Percentiles rank a stretch among this genome's conserved stretches.
Conservation (phyloP, 2,888 invertebrate genomes). For the Chymomyza caudatula region DNA sequence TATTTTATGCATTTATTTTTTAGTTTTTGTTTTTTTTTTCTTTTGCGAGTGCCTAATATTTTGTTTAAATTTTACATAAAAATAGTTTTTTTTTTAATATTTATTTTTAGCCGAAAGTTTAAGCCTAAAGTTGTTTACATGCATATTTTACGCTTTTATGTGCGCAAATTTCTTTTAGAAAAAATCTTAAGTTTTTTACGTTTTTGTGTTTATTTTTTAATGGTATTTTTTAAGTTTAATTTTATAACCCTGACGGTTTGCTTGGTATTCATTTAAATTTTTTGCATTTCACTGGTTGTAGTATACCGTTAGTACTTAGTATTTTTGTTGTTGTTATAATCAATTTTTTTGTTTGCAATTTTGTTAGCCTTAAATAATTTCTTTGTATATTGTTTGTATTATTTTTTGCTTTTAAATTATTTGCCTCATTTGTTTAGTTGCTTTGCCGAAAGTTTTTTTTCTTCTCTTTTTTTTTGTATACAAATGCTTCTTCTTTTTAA, state of each 20-base stretch:
- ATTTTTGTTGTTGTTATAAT: conserved; percentile 11
- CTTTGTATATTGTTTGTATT: conserved; percentile 54
- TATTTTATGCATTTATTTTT: conserved; percentile 22
- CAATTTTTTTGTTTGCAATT: conserved; percentile 33
- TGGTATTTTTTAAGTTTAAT: no score
- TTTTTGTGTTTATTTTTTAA: conserved; percentile 19
- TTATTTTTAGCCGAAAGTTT: conserved; percentile 63
- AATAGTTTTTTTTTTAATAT: conserved; percentile 44
- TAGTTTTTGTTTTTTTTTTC: conserved; percentile 38
- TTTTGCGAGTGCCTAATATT: conserved; percentile 42
- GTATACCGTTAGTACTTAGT: conserved; percentile 52
- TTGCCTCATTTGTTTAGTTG: conserved; percentile 64
- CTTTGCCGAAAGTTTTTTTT: conserved; percentile 69
- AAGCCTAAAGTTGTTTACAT: conserved; percentile 62
- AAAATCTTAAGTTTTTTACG: conserved; percentile 31
- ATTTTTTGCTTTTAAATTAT: conserved; percentile 10
- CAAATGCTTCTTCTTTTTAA: conserved; percentile 37
- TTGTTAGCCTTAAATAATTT: conserved; percentile 68
- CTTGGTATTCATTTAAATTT: conserved; percentile 40
- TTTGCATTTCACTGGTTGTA: conserved; percentile 19
- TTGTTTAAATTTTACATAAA: conserved; percentile 48
- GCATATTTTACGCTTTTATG: conserved; percentile 25
- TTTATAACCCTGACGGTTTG: conserved; percentile 60
- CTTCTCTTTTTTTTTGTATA: conserved; percentile 59
- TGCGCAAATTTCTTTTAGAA: conserved; percentile 57